Base-by-base conservation (phyloP, 2,888 invertebrate species). In the Sericinus montela region DNA sequence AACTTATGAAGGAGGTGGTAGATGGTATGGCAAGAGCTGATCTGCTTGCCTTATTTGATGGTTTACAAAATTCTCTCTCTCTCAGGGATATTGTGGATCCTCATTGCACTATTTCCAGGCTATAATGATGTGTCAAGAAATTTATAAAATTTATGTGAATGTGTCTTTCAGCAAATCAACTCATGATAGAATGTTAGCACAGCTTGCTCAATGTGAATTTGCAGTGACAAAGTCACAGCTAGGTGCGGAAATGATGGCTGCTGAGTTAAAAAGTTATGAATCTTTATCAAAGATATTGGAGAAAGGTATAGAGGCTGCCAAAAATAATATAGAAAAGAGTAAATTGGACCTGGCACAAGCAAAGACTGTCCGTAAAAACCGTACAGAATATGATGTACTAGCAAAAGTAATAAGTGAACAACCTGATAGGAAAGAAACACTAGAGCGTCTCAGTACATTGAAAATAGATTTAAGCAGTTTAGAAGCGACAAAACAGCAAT, bases 341-440 rank as follows among this genome's bases (percentile, higher is more conserved):
- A 97, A 98, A 81, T 82, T 90, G 6, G 95, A 96, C 62, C 80
- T 97, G 6, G 91, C 93, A 36, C 91, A 94, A 66, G 97, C 97
- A 0, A 96, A 96, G 72, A 93, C 94, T 58, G 93, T 97, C 9
- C 91, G 97, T 10, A 96, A 96, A 71, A 97, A 98, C 74, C 91
- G 96, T 65, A 94, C 95, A 85, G 97, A 98, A 74, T 98, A 98
- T 82, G 97, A 98, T 86, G 93, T 97, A 9, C 70, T 98, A 34
- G 98, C 98, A 0, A 96, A 96, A 75, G 93, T 97, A 0, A 98
- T 98, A 54, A 94, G 94, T 59, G 93, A 95, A 64, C 97, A 98
- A 70, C 97, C 98, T 0, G 97, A 97, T 67, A 91, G 98, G 59
- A 94, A 94, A 65, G 94, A 95, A 56, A 96, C 95, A 0, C 81